Base-by-base conservation (phyloP, 2,797 vertebrate species). In the Megalops cyprinoides region DNA sequence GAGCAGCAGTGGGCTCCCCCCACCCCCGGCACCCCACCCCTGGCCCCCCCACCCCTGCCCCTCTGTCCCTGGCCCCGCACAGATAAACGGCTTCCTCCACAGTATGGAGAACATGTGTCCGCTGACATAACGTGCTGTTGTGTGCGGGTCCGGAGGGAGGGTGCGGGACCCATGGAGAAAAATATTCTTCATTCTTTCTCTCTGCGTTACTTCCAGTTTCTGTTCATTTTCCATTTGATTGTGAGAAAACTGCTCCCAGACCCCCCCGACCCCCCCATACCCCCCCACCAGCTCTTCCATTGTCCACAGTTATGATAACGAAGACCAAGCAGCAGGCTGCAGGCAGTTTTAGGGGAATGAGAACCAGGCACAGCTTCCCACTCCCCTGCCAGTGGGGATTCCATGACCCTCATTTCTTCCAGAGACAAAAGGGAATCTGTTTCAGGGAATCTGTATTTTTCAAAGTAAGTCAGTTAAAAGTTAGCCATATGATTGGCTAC, bases 71-170 rank as follows among this genome's bases (percentile, higher is more conserved):
- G 12, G 49, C 10, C 75, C 53, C 42, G 53, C 79, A 80, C 79
- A 46, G n/a, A 74, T 73, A 74, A 44, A 53, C 42, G 9, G 23
- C 56, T 37, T 79, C 67, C 53, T 55, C 46, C 28, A 28, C 69
- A 55, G 49, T 44, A 7, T 56, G 3, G 37, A 58, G 42, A 60
- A 56, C 79, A 31, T 44, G 73, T 74, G 53, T 53, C 67, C 39
- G 79, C 90, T 87, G 92, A 93, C 92, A 92, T 93, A 86, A 88
- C 86, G 90, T 85, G 81, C 85, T 84, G 79, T 78, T 86, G 84
- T 89, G 86, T 85, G 87, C 90, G 28, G 94, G 94, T 94, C 94
- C 93, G 85, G 90, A 90, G 92, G 94, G 94, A 94, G 93, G 92
- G 80, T 92, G 92, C 91, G 93, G 93, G 90, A 93, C 87, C 88